Percentiles rank a stretch among this genome's conserved stretches.
phyloP scores from a whole-genome alignment of 1,140 invertebrate species.

The Zaprionus capensis region DNA sequence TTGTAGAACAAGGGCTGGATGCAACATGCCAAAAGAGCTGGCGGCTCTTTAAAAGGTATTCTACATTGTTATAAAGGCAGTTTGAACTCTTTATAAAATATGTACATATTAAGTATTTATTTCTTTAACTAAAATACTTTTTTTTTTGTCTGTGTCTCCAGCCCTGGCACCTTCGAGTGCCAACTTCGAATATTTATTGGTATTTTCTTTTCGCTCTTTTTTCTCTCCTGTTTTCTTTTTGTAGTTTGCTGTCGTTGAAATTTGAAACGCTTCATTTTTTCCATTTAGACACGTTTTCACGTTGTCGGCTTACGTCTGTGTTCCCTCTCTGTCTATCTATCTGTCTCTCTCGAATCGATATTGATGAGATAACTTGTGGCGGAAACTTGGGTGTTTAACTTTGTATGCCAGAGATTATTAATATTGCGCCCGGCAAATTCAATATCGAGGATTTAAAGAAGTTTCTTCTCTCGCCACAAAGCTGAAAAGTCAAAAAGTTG shows the following conservation, averaged over 20 bases:
- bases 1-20: neutral
- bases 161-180: conserved; percentile 3
- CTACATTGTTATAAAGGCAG: neutral
- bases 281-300: conserved; percentile 57
- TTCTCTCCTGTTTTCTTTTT: conserved; percentile 4
- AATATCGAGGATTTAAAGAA: conserved; percentile 42
- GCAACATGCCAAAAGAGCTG: neutral
- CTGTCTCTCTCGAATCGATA: conserved; percentile 35
- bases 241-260: conserved; percentile 33
- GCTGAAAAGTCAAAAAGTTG: conserved; percentile 26
- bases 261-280: conserved; percentile 52
- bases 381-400: conserved; percentile 20
- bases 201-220: conserved; percentile 34
- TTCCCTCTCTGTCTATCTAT: neutral
- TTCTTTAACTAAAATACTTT: neutral
- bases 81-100: neutral
- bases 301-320: conserved; percentile 21
- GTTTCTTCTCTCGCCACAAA: conserved; percentile 13
- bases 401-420: conserved; percentile 44
- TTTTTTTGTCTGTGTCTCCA: neutral
- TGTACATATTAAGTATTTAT: neutral
- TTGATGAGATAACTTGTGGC: conserved; percentile 55
- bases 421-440: conserved; percentile 44
- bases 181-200: conserved; percentile 48
- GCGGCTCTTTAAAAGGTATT: neutral